These are phyloP conservation scores for Agelas oroides DNA, from an alignment of 37 sponge, comb jelly and placozoan species.

Conservation along the genomic window DNA sequence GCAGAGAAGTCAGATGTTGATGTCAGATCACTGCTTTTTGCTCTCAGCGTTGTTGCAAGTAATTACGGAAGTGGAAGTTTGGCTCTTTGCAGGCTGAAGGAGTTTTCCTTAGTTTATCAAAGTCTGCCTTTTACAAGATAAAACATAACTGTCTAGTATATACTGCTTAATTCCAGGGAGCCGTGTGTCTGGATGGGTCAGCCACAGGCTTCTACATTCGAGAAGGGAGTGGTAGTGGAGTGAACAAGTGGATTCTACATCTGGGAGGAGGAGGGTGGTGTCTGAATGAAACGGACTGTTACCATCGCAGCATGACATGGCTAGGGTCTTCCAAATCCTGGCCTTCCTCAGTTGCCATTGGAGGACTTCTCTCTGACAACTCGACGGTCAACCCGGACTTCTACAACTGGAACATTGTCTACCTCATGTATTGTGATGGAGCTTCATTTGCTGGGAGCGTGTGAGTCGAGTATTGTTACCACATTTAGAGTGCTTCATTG, in stretches of 20 bases:
- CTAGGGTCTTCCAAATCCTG: slow-evolving; percentile 84
- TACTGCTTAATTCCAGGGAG: slow-evolving; percentile 48
- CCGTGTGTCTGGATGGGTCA: slow-evolving; percentile 88
- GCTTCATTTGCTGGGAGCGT: slow-evolving; percentile 77
- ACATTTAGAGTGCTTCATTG: too few species aligned
- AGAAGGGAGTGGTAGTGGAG: slow-evolving; percentile 16
- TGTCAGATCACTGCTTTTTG: too few species aligned
- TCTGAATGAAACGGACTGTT: slow-evolving; percentile 41
- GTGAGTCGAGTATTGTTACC: slow-evolving; percentile 28
- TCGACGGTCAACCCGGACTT: slow-evolving; percentile 67
- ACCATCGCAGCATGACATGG: slow-evolving; percentile 60
- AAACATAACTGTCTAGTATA: too few species aligned
- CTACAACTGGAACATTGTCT: slow-evolving; percentile 77
- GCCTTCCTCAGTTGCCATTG: slow-evolving; percentile 5
- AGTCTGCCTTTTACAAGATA: too few species aligned
- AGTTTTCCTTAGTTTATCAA: too few species aligned
- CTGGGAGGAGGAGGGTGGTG: slow-evolving; percentile 90
- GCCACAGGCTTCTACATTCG: slow-evolving; percentile 78
- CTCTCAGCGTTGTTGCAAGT: too few species aligned
- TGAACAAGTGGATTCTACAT: slow-evolving; percentile 79
- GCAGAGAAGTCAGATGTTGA: too few species aligned
- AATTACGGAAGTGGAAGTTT: too few species aligned
- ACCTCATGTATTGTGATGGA: slow-evolving; percentile 90
- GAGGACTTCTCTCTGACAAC: slow-evolving; percentile 73
- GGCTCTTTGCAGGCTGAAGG: too few species aligned